A percentile compares a stretch with the other conserved stretches of the same genome.
Evolutionary conservation across 2,797 vertebrate species (phyloP).

Genomic region (Carcharodon carcharias): DNA sequence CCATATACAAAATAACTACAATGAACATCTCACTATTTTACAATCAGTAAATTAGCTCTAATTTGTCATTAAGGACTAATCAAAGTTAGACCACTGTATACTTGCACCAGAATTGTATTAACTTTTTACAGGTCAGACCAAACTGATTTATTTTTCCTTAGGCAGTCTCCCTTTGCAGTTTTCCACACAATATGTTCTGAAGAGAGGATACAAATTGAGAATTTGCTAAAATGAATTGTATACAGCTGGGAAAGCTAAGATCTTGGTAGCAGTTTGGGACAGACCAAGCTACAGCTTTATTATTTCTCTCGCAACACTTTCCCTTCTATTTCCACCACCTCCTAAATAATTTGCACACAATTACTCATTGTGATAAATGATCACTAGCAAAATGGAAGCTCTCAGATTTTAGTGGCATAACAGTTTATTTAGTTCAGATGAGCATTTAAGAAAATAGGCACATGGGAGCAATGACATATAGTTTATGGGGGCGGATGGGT

Average conservation of each 20-base stretch:
- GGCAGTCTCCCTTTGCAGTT: background rate
- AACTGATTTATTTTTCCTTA: slow-evolving; percentile 33
- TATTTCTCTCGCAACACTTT: background rate
- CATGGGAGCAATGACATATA: background rate
- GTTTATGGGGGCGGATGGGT: too few relatives aligned
- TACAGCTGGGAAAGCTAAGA: background rate
- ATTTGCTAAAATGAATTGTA: background rate
- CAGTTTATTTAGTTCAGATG: background rate
- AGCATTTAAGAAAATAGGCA: background rate
- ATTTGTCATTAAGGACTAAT: slow-evolving; percentile 52
- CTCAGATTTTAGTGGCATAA: background rate
- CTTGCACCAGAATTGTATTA: slow-evolving; percentile 54
- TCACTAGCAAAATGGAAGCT: background rate
- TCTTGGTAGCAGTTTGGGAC: background rate
- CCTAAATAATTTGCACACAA: background rate
- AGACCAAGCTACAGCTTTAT: background rate
- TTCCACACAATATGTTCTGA: background rate
- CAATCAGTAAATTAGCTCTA: slow-evolving; percentile 60
- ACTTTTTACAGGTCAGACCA: slow-evolving; percentile 37
- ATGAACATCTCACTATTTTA: slow-evolving; percentile 62
- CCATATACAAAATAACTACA: slow-evolving; percentile 60
- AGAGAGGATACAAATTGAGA: background rate
- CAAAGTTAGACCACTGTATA: slow-evolving; percentile 61
- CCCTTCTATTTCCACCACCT: background rate
- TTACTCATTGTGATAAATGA: background rate